A percentile compares a stretch with the other conserved stretches of the same genome.
Conservation (phyloP, 2,888 invertebrate genomes). For the Drosophila greeni region DNA sequence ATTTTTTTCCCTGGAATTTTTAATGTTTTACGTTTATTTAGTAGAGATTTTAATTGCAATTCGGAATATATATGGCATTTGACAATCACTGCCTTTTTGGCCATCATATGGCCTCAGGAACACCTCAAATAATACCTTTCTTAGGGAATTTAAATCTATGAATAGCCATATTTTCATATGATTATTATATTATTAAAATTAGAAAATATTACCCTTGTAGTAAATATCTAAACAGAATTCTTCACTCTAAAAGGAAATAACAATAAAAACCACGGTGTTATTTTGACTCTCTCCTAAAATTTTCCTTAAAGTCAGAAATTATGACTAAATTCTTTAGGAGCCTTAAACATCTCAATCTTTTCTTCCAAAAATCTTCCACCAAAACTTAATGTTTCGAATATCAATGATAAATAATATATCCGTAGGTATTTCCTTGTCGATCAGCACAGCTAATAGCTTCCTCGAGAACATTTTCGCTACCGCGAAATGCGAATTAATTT, state of each 20-base stretch:
- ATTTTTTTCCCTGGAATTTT: too few relatives aligned
- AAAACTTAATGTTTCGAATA: background rate
- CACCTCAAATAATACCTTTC: background rate
- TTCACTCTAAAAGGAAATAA: too few relatives aligned
- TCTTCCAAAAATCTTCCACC: background rate
- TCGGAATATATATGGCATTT: background rate
- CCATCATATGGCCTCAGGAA: background rate
- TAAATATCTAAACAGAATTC: background rate
- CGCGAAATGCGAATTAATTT: constrained; percentile 61
- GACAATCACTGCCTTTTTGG: background rate
- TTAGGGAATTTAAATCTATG: background rate
- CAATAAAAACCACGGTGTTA: background rate
- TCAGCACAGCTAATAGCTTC: constrained; percentile 2
- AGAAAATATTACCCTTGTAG: background rate
- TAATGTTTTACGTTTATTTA: background rate
- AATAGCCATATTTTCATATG: background rate
- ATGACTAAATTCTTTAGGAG: background rate
- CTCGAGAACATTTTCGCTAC: constrained; percentile 26
- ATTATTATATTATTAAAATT: background rate
- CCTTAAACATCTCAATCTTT: background rate
- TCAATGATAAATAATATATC: constrained; percentile 2
- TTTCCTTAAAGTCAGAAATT: background rate
- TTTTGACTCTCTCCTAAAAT: accelerated
- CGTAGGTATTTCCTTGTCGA: constrained; percentile 30
- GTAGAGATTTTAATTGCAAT: background rate